Evolutionary conservation across 2,113 vertebrate species (phyloP), one percentile per base, ranked within the genome.

Genomic region (Dipodomys stephensi): DNA sequence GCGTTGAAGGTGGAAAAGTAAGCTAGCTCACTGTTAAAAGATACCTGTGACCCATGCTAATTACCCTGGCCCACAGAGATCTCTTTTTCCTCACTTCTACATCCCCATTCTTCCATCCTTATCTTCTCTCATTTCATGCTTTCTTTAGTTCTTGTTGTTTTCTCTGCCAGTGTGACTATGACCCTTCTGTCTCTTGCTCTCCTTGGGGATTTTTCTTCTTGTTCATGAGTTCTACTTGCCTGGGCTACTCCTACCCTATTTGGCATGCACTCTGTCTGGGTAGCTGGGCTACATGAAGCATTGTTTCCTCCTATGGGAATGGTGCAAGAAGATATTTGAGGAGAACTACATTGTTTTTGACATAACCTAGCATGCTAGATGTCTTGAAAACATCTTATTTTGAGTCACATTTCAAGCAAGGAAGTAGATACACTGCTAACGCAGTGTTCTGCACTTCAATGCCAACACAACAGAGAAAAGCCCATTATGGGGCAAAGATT

Each of bases 91-190:
- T 3, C 18, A 23, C 81, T 95, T 80, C 80, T 60, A 49, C 91
- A 93, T 88, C 88, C 76, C 80, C 81, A 94, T 92, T 93, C 90
- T 92, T 90, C 92, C 67, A 88, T 73, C 13, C 72, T 96, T 96
- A 96, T 96, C 96, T 69, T 85, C 92, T 96, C 80, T 7, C 12
- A n/a, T 97, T 94, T 92, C 90, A 0, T 77, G 80, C 46, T 87
- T 95, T 97, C 95, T 97, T 93, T 94, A 64, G 78, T 20, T 94
- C 44, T 20, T 28, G 4, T 94, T 96, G 74, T 96, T 80, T 93
- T 74, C n/a, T 90, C 57, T 80, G 71, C 79, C 87, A 69, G 90
- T 85, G 44, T 85, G 44, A 92, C 94, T 92, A 10, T 90, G 90
- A 94, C 74, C 92, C 13, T 15, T 90, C 46, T 44, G 67, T 57